Evolutionary conservation across 2,113 vertebrate genomes (phyloP), one percentile per base, ranked within the genome.

Genomic region (Spermophilus dauricus): DNA sequence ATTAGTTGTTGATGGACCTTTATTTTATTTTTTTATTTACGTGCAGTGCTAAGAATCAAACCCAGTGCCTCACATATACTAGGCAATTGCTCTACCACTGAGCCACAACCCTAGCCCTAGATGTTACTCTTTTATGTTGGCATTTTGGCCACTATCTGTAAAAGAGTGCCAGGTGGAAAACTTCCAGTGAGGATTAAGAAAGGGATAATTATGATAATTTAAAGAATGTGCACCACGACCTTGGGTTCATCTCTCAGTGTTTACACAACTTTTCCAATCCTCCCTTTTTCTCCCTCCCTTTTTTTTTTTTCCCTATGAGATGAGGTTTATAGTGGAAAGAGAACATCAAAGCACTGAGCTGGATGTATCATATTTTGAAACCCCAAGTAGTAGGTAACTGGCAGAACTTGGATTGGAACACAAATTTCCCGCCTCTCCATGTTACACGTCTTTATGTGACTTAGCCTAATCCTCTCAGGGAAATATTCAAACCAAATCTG

Each of bases 401-500:
- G 84, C 14, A 34, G 61, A 65, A 37, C 37, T 84, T 80, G 58
- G 69, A 32, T 73, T 80, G 58, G 53, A 56, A 61, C 37, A 17
- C 61, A 67, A 2, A 18, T 58, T 78, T 77, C 45, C 77, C 58
- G 73, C 30, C 32, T 94, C 51, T 81, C 24, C 24, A 20, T 92
- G 92, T 77, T 78, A 24, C 69, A 13, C 48, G 86, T 75, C 16
- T 88, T 86, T 87, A 53, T 48, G 80, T 87, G 86, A 91, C 67
- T 97, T 86, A 53, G 76, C 18, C 42, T 94, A 20, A 78, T 87
- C 77, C 77, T 94, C 94, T 78, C 4, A 51, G 72, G 39, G 63
- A 86, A 48, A 1, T 48, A 34, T 69, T 90, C 70, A 83, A 17
- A 72, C 77, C 61, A 82, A 80, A 42, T 86, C 87, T 91, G 84